Evolutionary conservation across 2,888 invertebrate genomes (phyloP), one percentile per base, ranked within the genome.

Genomic region (Plemyria rubiginata): DNA sequence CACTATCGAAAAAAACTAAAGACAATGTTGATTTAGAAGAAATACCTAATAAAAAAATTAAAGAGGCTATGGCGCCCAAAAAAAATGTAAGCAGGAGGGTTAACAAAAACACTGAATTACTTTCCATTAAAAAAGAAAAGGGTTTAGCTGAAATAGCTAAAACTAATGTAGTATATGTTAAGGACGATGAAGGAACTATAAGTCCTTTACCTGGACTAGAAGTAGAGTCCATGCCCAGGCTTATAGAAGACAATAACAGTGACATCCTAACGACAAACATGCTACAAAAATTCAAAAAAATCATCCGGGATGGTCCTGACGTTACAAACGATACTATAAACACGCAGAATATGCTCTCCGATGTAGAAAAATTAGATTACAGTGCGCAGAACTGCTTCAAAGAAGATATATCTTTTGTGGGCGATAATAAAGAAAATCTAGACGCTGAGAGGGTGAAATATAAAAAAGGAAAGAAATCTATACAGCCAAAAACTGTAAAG

Each of bases 151-250:
- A 65, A 28, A 76, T 75, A 58, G 65, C 71, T 54, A 48, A 61
- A 45, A 51, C 62, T 7, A 15, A 41, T 6, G 32, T 16, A 38
- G 4, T 12, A 15, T 41, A 52, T 4, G 62, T 55, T 7, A 63
- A 57, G 12, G 71, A 71, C 54, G 78, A 78, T 43, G 82, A 84
- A 54, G 74, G 78, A 69, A 81, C 84, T 13, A 72, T 74, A 49
- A 89, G 90, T 69, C 87, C 90, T 5, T 72, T 91, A 41, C 90
- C 91, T 0, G 85, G 79, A 0, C 75, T 92, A 11, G 66, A 86
- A 4, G 80, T 90, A 22, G 91, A 91, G 77, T 68, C 76, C 8
- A 73, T 74, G 0, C 66, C 68, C 0, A 45, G 43, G 0, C 52
- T 54, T 6, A 70, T 70, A 57, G 73, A 81, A 7, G 77, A 81